Evolutionary conservation across 2,797 vertebrate species (phyloP).

Genomic region (Sebastes nivosus): DNA sequence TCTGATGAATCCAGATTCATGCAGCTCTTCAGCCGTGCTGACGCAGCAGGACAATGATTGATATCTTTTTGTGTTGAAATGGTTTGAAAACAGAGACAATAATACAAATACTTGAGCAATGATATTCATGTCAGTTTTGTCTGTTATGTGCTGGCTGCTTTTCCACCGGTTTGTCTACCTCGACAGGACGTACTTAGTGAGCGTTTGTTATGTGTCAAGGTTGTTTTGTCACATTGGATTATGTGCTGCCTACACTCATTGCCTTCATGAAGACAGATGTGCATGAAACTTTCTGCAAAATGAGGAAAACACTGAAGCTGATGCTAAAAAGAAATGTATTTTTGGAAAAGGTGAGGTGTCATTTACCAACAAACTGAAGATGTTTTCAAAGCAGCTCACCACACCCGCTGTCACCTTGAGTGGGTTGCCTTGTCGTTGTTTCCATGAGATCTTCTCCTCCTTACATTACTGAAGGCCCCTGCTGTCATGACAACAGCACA

Average conservation of each 20-base stretch:
- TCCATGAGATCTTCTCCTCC: constrained; percentile 20
- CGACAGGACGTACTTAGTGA: not conserved
- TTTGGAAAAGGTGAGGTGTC: not conserved
- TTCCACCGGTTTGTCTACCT: not conserved
- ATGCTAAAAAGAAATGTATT: not conserved
- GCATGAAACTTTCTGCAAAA: not conserved
- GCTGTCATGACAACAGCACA: constrained; percentile 71
- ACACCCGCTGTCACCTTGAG: constrained; percentile 50
- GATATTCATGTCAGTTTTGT: not conserved
- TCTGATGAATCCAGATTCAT: not conserved
- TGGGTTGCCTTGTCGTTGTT: constrained; percentile 10
- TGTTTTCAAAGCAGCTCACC: constrained; percentile 16
- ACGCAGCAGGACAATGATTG: not conserved
- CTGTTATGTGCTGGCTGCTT: not conserved
- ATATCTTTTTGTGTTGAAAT: not conserved
- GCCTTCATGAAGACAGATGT: constrained; percentile 6
- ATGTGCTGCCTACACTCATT: constrained; percentile 2
- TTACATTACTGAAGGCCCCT: not conserved
- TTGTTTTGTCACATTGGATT: not conserved
- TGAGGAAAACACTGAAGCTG: not conserved
- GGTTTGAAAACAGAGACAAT: not conserved
- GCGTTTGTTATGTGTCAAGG: constrained; percentile 10
- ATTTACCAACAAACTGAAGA: not conserved
- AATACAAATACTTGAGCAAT: not conserved
- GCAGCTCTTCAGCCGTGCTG: not conserved